Evolutionary conservation across 1,140 invertebrate genomes (phyloP).

Genomic region (Atta cephalotes): DNA sequence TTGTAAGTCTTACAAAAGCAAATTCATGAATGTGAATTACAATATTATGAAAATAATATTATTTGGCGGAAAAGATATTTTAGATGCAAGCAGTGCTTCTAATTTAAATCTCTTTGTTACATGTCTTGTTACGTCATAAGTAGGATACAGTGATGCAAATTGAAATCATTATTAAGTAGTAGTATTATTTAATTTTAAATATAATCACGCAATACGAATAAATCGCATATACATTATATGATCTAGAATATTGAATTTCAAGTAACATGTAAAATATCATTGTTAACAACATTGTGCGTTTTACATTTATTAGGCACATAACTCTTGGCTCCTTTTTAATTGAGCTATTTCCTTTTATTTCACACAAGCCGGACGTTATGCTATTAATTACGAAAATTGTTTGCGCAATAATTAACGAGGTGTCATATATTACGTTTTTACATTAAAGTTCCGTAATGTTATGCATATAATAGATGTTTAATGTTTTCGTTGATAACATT

Average conservation of each 20-base stretch:
- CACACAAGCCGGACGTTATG: slow-evolving; percentile 36
- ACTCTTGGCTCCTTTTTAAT: slow-evolving; percentile 37
- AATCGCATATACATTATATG: background rate
- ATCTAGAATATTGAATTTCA: background rate
- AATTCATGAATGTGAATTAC: slow-evolving; percentile 25
- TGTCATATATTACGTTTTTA: slow-evolving; percentile 30
- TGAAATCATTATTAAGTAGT: background rate
- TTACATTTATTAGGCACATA: slow-evolving; percentile 27
- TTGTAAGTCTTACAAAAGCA: background rate
- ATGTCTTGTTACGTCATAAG: background rate
- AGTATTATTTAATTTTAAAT: slow-evolving; percentile 6
- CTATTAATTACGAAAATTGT: slow-evolving; percentile 39
- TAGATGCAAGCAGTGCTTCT: background rate
- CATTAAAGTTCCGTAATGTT: slow-evolving; percentile 29
- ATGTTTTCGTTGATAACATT: background rate
- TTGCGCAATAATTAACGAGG: slow-evolving; percentile 34
- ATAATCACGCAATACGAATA: background rate
- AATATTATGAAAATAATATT: slow-evolving; percentile 24
- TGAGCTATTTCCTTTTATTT: slow-evolving; percentile 6
- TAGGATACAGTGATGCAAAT: background rate
- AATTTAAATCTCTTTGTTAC: background rate
- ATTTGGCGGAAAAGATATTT: background rate
- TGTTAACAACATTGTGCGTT: background rate
- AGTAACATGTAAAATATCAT: background rate
- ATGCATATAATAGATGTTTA: background rate